phyloP scores from a whole-genome alignment of 2,797 vertebrate genomes.

The Notamacropus eugenii region DNA sequence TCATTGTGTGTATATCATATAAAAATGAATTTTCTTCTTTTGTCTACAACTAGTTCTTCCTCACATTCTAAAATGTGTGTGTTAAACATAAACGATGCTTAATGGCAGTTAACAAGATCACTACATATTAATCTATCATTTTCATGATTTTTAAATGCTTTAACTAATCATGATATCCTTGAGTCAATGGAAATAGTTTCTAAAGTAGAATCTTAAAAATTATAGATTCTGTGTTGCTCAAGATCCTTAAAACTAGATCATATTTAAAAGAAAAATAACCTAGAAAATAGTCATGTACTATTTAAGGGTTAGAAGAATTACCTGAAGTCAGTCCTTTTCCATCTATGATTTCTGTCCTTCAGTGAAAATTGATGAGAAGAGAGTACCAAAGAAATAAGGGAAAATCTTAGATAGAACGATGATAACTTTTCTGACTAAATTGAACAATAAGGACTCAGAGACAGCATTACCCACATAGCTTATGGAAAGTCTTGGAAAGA shows the following conservation, averaged over 20 bases:
- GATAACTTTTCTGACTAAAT: not conserved
- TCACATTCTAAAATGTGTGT: not conserved
- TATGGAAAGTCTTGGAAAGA: constrained; percentile 46
- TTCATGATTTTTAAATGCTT: not conserved
- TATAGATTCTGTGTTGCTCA: not conserved
- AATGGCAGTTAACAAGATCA: not conserved
- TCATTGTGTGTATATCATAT: not conserved
- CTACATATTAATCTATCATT: not conserved
- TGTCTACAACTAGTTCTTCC: not conserved
- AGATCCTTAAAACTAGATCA: constrained; percentile 18
- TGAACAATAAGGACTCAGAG: constrained; percentile 4
- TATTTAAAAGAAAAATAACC: constrained; percentile 1
- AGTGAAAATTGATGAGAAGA: constrained; percentile 39
- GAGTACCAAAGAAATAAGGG: constrained; percentile 13
- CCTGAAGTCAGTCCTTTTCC: not conserved
- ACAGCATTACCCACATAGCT: not conserved
- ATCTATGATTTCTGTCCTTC: constrained; percentile 21
- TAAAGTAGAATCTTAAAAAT: not conserved
- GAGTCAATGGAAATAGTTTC: not conserved
- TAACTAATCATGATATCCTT: not conserved
- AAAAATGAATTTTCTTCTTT: constrained; percentile 21
- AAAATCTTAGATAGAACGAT: not conserved
- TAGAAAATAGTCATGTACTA: not conserved
- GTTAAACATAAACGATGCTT: not conserved
- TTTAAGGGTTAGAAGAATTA: constrained; percentile 44